Evolutionary conservation across 2,113 vertebrate genomes (phyloP).

Genomic region (Butorides virescens): DNA sequence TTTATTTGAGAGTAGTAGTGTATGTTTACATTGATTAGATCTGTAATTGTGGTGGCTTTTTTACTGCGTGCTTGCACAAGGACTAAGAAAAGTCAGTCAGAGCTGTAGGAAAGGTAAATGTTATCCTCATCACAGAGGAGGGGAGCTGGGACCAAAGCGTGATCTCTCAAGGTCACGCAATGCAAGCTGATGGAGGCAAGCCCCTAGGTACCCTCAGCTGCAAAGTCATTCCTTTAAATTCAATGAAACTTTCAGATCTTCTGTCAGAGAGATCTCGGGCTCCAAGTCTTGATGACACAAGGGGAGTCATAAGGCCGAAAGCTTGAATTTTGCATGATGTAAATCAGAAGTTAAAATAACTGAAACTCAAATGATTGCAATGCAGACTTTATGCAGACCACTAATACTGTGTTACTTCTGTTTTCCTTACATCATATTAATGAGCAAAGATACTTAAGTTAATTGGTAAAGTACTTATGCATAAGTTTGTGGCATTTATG

Average conservation of each 20-base stretch:
- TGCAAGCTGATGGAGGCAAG: not conserved
- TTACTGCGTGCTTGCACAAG: not conserved
- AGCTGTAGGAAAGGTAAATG: not conserved
- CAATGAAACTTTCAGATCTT: not conserved
- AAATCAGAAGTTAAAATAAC: not conserved
- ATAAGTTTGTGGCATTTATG: not conserved
- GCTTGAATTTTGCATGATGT: not conserved
- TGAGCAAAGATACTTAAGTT: not conserved
- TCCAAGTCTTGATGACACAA: not conserved
- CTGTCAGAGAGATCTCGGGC: not conserved
- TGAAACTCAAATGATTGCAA: not conserved
- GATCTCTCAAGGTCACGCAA: constrained; percentile 42
- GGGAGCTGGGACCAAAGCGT: not conserved
- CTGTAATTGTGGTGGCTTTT: constrained; percentile 1
- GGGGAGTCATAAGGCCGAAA: not conserved
- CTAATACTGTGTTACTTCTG: not conserved
- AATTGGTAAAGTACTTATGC: not conserved
- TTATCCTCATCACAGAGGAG: not conserved
- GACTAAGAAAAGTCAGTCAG: not conserved
- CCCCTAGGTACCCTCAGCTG: not conserved
- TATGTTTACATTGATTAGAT: not conserved
- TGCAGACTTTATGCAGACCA: not conserved
- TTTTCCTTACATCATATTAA: not conserved
- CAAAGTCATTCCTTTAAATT: not conserved
- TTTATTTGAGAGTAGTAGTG: not conserved